Conservation (phyloP, 2,113 vertebrate genomes). For the Syngnathoides biaculeatus region DNA sequence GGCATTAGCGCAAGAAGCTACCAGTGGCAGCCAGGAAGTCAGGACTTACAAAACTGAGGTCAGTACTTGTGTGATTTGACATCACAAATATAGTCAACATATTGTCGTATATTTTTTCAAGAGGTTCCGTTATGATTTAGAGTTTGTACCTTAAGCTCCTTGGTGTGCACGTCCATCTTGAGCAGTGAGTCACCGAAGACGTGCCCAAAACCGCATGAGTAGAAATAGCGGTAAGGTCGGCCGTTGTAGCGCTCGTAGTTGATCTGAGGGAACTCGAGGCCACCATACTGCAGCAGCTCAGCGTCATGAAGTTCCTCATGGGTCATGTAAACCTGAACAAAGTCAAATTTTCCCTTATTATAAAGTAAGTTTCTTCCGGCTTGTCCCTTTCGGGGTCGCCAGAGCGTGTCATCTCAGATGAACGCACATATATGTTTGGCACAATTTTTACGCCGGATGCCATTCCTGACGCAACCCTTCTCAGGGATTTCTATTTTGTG, state of each 20-base stretch:
- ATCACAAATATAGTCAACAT: background rate
- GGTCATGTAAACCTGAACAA: constrained; percentile 79
- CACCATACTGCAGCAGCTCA: constrained; percentile 77
- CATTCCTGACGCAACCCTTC: no score
- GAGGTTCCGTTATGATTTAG: no score
- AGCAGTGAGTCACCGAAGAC: constrained; percentile 84
- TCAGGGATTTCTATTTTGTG: background rate
- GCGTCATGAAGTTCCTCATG: constrained; percentile 81
- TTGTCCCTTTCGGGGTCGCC: no score
- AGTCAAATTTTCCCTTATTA: background rate
- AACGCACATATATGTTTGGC: no score
- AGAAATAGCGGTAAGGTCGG: constrained; percentile 83
- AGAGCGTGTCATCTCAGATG: no score
- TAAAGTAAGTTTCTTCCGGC: no score
- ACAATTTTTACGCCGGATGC: no score
- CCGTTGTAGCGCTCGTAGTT: constrained; percentile 79
- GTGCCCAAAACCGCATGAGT: constrained; percentile 84
- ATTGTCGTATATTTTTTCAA: no score
- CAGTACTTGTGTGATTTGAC: no score
- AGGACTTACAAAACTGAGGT: no score
- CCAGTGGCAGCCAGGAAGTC: no score
- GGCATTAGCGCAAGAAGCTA: no score
- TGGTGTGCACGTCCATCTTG: constrained; percentile 85
- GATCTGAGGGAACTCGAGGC: constrained; percentile 90
- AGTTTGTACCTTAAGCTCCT: constrained; percentile 86